Base-by-base conservation (phyloP, 2,888 invertebrate species). In the Liodrosophila aerea region DNA sequence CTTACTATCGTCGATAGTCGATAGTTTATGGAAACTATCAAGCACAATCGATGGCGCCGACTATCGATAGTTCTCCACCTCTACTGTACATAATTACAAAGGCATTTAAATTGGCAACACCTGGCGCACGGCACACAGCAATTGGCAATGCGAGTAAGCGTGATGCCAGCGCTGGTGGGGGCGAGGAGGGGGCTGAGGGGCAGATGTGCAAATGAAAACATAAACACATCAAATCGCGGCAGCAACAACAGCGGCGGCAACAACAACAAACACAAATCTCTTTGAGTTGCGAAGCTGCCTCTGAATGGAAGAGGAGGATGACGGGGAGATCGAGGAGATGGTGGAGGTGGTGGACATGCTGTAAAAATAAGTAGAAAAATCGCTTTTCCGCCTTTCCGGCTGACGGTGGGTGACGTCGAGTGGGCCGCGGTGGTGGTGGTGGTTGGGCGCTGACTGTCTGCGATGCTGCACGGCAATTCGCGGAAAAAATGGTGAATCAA, bases 401-500 rank as follows among this genome's bases (percentile, higher is more conserved):
- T 50, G 40, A 16, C 36, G 22, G 37, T 51, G 52, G 18, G 31
- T 43, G 29, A 39, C 7, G 51, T 39, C n/a, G 22, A 27, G 47
- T 9, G 15, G 37, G 43, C 5, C 36, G 34, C 37, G 16, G 43
- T n/a, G 33, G 39, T 15, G 49, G 36, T 44, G 41, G 36, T 29
- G 49, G 59, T 33, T 51, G 57, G 29, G 16, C 7, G 16, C 27
- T 31, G 58, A 46, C 54, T 70, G 64, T 52, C 57, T 51, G 58
- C 18, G 76, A 69, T 76, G 70, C 77, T 71, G 76, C 53, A 50
- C 61, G 75, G 51, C 57, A 66, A 67, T 80, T 82, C 82, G 85
- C 85, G 80, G 82, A 85, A 80, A 84, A 84, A 85, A 61, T 64
- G 40, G 78, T 80, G 80, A 80, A 77, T 80, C 78, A 82, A 82